A percentile compares a stretch with the other conserved stretches of the same genome.
Conservation (phyloP, 2,797 vertebrate species). For the Orientallactaga sibirica region DNA sequence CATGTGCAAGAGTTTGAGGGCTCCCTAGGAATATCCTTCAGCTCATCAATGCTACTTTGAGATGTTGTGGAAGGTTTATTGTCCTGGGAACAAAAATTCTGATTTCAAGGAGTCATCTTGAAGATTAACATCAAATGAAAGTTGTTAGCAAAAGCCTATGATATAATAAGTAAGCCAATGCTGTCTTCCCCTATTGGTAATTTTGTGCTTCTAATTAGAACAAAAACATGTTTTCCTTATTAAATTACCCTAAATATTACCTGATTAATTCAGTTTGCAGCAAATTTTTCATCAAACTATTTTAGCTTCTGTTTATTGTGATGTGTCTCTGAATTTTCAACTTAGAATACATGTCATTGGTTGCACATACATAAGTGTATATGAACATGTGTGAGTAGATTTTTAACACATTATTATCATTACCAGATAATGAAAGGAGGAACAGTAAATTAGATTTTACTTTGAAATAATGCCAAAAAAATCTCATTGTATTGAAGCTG, state of each 20-base stretch:
- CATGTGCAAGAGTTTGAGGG: not conserved
- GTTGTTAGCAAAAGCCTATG: not conserved
- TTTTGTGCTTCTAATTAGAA: not conserved
- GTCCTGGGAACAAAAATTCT: not conserved
- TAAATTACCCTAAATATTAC: not conserved
- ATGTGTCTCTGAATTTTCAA: not conserved
- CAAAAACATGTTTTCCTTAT: not conserved
- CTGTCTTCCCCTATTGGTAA: too few species aligned
- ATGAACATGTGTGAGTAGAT: not conserved
- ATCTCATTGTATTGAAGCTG: not conserved
- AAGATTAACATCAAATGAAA: not conserved
- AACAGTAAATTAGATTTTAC: not conserved
- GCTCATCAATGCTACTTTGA: not conserved
- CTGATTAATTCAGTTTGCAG: not conserved
- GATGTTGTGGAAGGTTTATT: not conserved
- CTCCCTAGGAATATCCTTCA: not conserved
- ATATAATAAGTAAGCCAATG: not conserved
- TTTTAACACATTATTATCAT: not conserved
- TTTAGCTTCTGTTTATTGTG: not conserved
- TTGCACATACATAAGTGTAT: not conserved
- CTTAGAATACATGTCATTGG: not conserved
- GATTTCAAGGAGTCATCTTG: not conserved
- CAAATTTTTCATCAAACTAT: not conserved
- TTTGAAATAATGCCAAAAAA: not conserved
- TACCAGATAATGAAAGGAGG: not conserved